Evolutionary conservation across 2,113 vertebrate genomes (phyloP), one percentile per base, ranked within the genome.

Genomic region (Lonchura striata): DNA sequence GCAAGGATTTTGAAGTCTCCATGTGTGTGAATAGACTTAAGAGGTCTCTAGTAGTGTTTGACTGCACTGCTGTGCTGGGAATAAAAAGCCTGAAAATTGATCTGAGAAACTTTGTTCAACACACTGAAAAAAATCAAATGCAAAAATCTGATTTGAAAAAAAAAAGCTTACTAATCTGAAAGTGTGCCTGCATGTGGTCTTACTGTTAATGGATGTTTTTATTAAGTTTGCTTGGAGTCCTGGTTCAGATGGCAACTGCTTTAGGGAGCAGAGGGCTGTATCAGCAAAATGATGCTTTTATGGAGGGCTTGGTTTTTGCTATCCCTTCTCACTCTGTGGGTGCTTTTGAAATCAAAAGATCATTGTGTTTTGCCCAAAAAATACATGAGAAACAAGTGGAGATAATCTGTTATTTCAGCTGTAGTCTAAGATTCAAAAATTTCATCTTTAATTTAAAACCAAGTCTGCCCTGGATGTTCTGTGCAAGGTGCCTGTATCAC

Each of bases 321-420:
- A 0, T 44, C 24, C 11, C 13, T 61, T 68, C 41, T 91, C 33
- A 15, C 31, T 18, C 46, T 2, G 1, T 46, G 46, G 6, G 5
- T 69, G 54, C 86, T 76, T 82, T 71, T 19, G 54, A 65, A 74
- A 23, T 61, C 3, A 41, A 49, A 42, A 53, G 3, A 15, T n/a
- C 15, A 0, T 28, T 6, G 5, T 15, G 18, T 39, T 41, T 72
- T 85, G 39, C 24, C 31, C 2, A 0, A 41, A 6, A 28, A 37
- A 35, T 41, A 54, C 5, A 16, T 0, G 4, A 65, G 9, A 11
- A 17, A 10, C 59, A 57, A 7, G 0, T 25, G 31, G 31, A 47
- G 54, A 31, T 37, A 69, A 25, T 13, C 14, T 79, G 10, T 33
- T 70, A 10, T 70, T 82, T 82, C 44, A 82, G 25, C 41, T 65